Evolutionary conservation across 2,113 vertebrate species (phyloP).

Genomic region (Psilopogon haemacephalus): DNA sequence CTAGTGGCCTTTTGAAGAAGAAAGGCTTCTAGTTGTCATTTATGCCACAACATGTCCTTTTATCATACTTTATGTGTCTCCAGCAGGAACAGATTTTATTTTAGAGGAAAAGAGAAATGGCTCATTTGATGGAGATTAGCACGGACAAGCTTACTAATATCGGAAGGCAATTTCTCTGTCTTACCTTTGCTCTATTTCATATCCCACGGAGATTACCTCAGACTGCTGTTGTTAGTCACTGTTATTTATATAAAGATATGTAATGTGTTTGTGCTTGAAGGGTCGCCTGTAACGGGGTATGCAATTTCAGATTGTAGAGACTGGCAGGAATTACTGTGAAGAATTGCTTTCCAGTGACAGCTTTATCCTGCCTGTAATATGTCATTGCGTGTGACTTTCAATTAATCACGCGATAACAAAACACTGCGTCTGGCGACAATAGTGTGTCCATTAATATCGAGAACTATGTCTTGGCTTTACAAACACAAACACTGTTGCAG

Average conservation of each 20-base stretch:
- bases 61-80: conserved; percentile 18
- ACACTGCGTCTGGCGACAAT: conserved; percentile 32
- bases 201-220: conserved; percentile 59
- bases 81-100: conserved; percentile 31
- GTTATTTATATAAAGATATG: conserved; percentile 72
- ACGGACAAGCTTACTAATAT: conserved; percentile 54
- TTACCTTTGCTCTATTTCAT: conserved; percentile 44
- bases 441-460: conserved; percentile 40
- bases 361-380: conserved; percentile 69
- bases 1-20: conserved; percentile 50
- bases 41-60: conserved; percentile 37
- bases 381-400: conserved; percentile 66
- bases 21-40: conserved; percentile 41
- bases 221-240: conserved; percentile 54
- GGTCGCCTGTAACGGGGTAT: conserved; percentile 35
- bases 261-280: conserved; percentile 61
- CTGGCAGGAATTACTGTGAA: conserved; percentile 62
- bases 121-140: conserved; percentile 64
- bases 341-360: conserved; percentile 65
- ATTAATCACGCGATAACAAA: conserved; percentile 70
- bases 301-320: conserved; percentile 56
- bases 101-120: conserved; percentile 49
- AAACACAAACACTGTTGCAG: not conserved
- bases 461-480: conserved; percentile 14
- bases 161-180: conserved; percentile 33